These are phyloP conservation scores for Maccullochella peelii DNA, from an alignment of 2,113 vertebrate species.

Conservation along the genomic window DNA sequence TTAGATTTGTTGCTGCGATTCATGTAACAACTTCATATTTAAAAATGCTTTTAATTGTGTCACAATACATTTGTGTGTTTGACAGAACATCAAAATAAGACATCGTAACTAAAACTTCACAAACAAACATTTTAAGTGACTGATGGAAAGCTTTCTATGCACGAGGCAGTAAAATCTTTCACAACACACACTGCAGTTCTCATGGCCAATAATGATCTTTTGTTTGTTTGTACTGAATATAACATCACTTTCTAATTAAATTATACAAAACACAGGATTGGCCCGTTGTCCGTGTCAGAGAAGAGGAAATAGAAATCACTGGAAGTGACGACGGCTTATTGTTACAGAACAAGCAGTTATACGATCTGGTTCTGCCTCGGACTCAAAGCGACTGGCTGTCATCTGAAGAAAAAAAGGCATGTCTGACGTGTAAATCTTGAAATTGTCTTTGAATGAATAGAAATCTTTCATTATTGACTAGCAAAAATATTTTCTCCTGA, in stretches of 20 bases:
- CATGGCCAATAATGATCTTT: constrained; percentile 2
- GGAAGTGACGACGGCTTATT: constrained; percentile 45
- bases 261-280: constrained; percentile 62
- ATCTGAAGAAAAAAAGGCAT: constrained; percentile 44
- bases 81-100: constrained; percentile 70
- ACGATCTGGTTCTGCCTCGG: constrained; percentile 33
- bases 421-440: constrained; percentile 21
- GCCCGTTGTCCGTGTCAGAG: constrained; percentile 39
- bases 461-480: constrained; percentile 55
- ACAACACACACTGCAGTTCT: constrained; percentile 48
- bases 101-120: constrained; percentile 29
- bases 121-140: constrained; percentile 41
- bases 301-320: constrained; percentile 12
- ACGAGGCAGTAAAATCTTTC: constrained; percentile 52
- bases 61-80: constrained; percentile 64
- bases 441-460: constrained; percentile 52
- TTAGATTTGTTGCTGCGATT: background rate
- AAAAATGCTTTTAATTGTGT: constrained; percentile 70
- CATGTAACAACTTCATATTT: constrained; percentile 30
- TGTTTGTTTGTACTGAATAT: constrained; percentile 17
- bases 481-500: constrained; percentile 69
- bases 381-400: background rate
- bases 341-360: constrained; percentile 35
- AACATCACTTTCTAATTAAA: constrained; percentile 49
- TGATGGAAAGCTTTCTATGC: constrained; percentile 25